These are phyloP conservation scores for Hyposoter dolosus DNA, from an alignment of 2,888 invertebrate species.

Conservation along the genomic window DNA sequence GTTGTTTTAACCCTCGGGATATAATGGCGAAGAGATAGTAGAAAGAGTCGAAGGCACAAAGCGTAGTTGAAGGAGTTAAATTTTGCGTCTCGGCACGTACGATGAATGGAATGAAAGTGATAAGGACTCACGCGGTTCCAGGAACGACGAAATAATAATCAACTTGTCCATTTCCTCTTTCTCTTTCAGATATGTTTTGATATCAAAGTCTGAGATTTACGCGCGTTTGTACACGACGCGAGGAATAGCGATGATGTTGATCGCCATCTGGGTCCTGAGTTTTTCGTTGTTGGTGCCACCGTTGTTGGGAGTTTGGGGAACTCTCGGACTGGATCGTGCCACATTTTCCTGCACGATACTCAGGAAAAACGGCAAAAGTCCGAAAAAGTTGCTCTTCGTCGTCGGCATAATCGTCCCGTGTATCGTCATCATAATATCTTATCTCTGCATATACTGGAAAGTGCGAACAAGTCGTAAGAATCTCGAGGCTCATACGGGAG, in stretches of 20 bases:
- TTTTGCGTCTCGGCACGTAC: conserved; percentile 23
- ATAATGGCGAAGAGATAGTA: conserved; percentile 23
- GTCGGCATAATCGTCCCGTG: conserved; percentile 94
- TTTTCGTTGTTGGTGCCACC: conserved; percentile 89
- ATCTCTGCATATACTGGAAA: conserved; percentile 94
- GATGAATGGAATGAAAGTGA: conserved; percentile 42
- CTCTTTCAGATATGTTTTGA: conserved; percentile 91
- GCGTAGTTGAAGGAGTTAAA: neutral
- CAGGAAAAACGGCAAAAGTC: conserved; percentile 91
- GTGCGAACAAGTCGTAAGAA: conserved; percentile 91
- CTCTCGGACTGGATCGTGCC: conserved; percentile 91
- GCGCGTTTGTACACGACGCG: conserved; percentile 90
- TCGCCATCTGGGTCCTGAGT: conserved; percentile 91
- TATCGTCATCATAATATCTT: conserved; percentile 93
- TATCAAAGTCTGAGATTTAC: conserved; percentile 93
- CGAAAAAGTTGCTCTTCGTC: conserved; percentile 93
- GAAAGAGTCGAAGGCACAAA: neutral
- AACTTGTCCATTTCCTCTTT: conserved; percentile 39
- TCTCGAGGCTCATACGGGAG: conserved; percentile 89
- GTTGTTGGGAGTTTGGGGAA: conserved; percentile 93
- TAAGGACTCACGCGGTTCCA: conserved; percentile 39
- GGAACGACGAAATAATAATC: neutral
- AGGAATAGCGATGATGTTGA: conserved; percentile 91
- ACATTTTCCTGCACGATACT: conserved; percentile 97
- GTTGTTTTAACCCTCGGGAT: conserved; percentile 36